Evolutionary conservation across 2,888 invertebrate species (phyloP), one percentile per base, ranked within the genome.

Genomic region (Nymphalis urticae): DNA sequence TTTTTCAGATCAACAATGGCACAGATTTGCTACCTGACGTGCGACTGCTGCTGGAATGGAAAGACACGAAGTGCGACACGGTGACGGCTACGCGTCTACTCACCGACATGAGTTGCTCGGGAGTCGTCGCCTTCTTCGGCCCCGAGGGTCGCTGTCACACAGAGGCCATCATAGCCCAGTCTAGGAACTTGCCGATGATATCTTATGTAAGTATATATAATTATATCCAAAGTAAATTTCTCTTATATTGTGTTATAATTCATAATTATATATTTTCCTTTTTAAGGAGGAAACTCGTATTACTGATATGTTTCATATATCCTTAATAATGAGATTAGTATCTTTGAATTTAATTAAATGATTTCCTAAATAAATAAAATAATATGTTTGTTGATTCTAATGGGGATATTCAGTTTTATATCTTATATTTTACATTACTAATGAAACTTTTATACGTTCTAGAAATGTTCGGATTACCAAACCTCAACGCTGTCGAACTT

Each of bases 101-200:
- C 89, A 97, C 97, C 47, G 96, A 98, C 85, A 97, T 98, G 97
- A 96, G 98, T 85, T 97, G 97, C 85, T 94, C 96, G 67, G 97
- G 97, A 64, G 97, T 98, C 66, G 95, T 96, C 48, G 98, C 97
- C 63, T 98, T 98, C 94, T 97, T 99, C 86, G 99, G 99, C 5
- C 98, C 98, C 2, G 99, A 99, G 90, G 97, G 98, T 70, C 95
- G 96, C 64, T 99, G 99, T 90, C 95, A 96, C 82, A 97, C 98
- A n/a, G 98, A 98, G 88, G 98, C 98, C 65, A 97, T 97, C 79
- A 96, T 99, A 65, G 96, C 98, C 32, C 97, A 98, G 84, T 96
- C 98, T 59, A 95, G 97, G 86, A 98, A 98, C 93, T 95, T 98
- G 82, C 98, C 98, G 70, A 98, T 99, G 97, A 97, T 99, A 87